Percentiles rank a stretch among this genome's conserved stretches.
Evolutionary conservation across 1,140 invertebrate species (phyloP).

Genomic region (Sinonovacula constricta): DNA sequence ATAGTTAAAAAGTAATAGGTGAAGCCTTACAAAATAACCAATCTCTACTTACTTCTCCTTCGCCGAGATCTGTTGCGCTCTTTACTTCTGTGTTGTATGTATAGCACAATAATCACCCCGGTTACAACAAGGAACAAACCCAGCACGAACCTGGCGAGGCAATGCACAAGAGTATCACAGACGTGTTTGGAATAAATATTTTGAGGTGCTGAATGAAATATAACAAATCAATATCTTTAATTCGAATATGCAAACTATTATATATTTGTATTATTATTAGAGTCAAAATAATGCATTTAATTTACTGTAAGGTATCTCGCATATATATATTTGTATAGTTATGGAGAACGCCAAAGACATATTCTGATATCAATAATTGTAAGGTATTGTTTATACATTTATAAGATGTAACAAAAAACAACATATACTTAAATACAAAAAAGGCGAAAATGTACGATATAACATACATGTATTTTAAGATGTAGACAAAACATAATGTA

Average conservation of each 20-base stretch:
- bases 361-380: too few relatives aligned
- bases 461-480: too few relatives aligned
- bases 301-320: too few relatives aligned
- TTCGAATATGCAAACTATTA: not conserved
- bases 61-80: conserved; percentile 24
- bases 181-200: too few relatives aligned
- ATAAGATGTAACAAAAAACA: too few relatives aligned
- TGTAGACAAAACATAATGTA: too few relatives aligned
- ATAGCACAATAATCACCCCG: conserved; percentile 34
- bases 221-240: not conserved
- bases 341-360: not conserved
- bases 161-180: not conserved
- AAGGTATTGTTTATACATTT: too few relatives aligned
- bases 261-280: not conserved
- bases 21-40: too few relatives aligned
- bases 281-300: too few relatives aligned
- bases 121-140: conserved; percentile 40
- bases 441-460: too few relatives aligned
- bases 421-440: too few relatives aligned
- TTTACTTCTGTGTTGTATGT: conserved; percentile 47
- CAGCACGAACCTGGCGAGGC: conserved; percentile 36
- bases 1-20: too few relatives aligned
- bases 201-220: not conserved
- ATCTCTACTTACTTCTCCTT: not conserved
- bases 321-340: not conserved